phyloP scores from a whole-genome alignment of 1,140 invertebrate species.

The Bombyx mandarina region DNA sequence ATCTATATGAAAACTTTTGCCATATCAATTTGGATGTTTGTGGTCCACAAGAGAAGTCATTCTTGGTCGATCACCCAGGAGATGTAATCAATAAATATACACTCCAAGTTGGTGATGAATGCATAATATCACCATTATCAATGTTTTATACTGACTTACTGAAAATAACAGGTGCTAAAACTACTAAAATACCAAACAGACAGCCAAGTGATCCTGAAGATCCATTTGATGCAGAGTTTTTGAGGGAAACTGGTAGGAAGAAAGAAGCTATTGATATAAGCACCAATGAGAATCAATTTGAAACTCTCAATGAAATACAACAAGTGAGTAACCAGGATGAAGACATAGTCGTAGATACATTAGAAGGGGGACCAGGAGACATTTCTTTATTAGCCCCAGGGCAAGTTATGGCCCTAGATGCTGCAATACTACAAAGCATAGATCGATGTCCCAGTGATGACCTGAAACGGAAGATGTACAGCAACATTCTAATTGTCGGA shows the following conservation, averaged over 20 bases:
- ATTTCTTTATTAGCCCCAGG: slow-evolving; percentile 80
- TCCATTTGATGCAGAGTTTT: slow-evolving; percentile 93
- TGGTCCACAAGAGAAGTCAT: slow-evolving; percentile 85
- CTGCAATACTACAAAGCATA: slow-evolving; percentile 92
- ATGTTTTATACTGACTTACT: slow-evolving; percentile 92
- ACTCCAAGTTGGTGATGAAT: slow-evolving; percentile 91
- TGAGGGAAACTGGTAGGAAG: slow-evolving; percentile 87
- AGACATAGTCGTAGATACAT: slow-evolving; percentile 85
- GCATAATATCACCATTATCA: slow-evolving; percentile 90
- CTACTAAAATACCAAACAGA: slow-evolving; percentile 80
- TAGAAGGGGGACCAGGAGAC: slow-evolving; percentile 74
- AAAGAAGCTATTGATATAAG: slow-evolving; percentile 53
- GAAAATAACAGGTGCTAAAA: slow-evolving; percentile 84
- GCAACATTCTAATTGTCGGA: slow-evolving; percentile 91
- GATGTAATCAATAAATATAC: slow-evolving; percentile 82
- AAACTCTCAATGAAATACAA: slow-evolving; percentile 62
- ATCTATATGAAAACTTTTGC: slow-evolving; percentile 91
- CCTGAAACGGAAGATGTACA: slow-evolving; percentile 94
- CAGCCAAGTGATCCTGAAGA: slow-evolving; percentile 90
- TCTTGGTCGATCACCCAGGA: slow-evolving; percentile 82
- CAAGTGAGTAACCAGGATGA: slow-evolving; percentile 74
- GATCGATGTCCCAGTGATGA: slow-evolving; percentile 91
- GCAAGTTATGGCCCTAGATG: slow-evolving; percentile 88
- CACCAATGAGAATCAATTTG: slow-evolving; percentile 76
- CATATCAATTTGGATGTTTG: slow-evolving; percentile 92